Percentiles rank a stretch among this genome's conserved stretches.
phyloP scores from a whole-genome alignment of 2,888 invertebrate genomes.

The Drosophila ustulata region DNA sequence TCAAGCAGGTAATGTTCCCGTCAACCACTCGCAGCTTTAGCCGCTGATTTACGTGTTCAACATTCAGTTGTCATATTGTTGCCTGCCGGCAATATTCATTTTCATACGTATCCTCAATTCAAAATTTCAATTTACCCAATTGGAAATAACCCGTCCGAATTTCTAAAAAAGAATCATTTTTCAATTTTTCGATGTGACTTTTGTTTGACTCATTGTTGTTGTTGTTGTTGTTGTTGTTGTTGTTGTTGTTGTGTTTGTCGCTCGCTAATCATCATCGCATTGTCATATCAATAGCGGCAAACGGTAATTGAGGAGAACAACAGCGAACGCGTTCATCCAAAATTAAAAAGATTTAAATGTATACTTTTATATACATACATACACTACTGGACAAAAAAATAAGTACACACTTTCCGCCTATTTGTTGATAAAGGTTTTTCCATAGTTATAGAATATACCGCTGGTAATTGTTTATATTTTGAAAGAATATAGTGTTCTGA shows the following conservation, averaged over 20 bases:
- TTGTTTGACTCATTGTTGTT: constrained; percentile 30
- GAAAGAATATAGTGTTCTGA: no score
- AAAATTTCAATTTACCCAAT: constrained; percentile 40
- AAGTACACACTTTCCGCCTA: no score
- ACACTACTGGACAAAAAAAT: no score
- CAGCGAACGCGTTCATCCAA: constrained; percentile 8
- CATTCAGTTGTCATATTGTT: neutral
- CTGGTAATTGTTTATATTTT: no score
- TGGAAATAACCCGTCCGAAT: constrained; percentile 37
- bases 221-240: constrained; percentile 10
- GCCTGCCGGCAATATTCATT: constrained; percentile 2
- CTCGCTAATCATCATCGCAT: constrained; percentile 34
- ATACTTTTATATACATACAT: neutral
- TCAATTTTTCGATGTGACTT: constrained; percentile 23
- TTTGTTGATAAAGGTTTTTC: no score
- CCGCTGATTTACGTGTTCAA: neutral
- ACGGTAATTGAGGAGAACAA: constrained; percentile 13
- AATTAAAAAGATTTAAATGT: neutral
- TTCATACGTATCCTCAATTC: neutral
- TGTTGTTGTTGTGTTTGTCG: constrained; percentile 10
- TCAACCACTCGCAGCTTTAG: neutral
- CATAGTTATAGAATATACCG: no score
- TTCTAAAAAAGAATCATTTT: constrained; percentile 34
- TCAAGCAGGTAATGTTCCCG: constrained; percentile 82
- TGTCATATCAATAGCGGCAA: constrained; percentile 33